Base-by-base conservation (phyloP, 2,888 invertebrate genomes). In the Noctuana brunneofusca region DNA sequence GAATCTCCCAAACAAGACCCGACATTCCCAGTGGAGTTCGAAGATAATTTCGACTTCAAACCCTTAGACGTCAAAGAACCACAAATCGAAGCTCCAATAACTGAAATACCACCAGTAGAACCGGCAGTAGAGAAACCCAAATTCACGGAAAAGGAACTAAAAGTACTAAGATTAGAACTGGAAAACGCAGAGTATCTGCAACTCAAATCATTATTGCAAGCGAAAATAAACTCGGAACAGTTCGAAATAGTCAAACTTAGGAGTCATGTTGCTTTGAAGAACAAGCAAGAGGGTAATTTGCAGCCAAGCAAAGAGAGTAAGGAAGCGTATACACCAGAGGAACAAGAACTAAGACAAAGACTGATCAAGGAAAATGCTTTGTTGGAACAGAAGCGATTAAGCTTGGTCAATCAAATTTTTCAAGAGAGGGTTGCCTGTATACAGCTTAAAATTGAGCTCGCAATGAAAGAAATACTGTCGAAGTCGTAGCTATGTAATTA, bases 361-460 rank as follows among this genome's bases (percentile, higher is more conserved):
- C 75, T 87, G 69, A 75, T 93, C 12, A 93, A 93, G 67, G 95
- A 95, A 75, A 95, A 95, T 75, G 92, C 93, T 12, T 75, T 94
- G 69, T 82, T 95, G 20, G 95, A 95, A 83, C 93, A 94, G 79
- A 95, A 95, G 79, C 93, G 94, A 80, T 89, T 92, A 73, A 93
- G 92, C 69, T 83, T 96, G 53, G 93, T 94, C 55, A 93, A 93
- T 70, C 95, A 95, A 75, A 94, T 96, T 69, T 94, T 95, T 74
- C 95, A 95, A 77, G 95, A 96, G 73, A 92, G 94, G 69, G 94
- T 94, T 54, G 94, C 95, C 18, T 95, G 95, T 75, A 93, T 95
- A 67, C 93, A 95, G 65, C 83, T 96, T n/a, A 93, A 95, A 75
- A 95, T 96, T 57, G 94, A 95, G 72, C 78, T 95, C 43, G 93